Conservation (phyloP, 1,140 invertebrate species). For the Drosophila azteca region DNA sequence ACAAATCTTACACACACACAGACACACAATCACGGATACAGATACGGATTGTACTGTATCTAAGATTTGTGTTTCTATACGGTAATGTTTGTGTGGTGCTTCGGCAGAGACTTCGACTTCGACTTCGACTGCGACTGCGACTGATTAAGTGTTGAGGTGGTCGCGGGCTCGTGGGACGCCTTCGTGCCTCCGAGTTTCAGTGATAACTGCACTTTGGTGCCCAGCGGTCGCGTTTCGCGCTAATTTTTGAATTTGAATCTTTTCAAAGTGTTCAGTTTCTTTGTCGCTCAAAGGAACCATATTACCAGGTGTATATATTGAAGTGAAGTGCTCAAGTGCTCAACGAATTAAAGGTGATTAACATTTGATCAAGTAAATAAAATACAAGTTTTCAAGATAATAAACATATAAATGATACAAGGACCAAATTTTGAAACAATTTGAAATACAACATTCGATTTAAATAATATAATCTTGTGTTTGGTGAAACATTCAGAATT, state of each 20-base stretch:
- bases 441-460: too few relatives aligned
- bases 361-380: not conserved
- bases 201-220: slow-evolving; percentile 66
- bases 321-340: not conserved
- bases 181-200: slow-evolving; percentile 46
- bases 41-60: not conserved
- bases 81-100: slow-evolving; percentile 19
- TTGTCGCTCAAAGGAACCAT: not conserved
- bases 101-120: slow-evolving; percentile 11
- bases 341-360: slow-evolving; percentile 6
- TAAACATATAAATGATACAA: not conserved
- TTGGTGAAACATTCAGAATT: too few relatives aligned
- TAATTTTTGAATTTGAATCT: slow-evolving; percentile 11
- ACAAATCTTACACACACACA: slow-evolving; percentile 25
- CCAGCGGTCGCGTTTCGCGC: slow-evolving; percentile 40
- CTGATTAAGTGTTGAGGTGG: slow-evolving; percentile 62
- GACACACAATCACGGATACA: too few relatives aligned
- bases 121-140: slow-evolving; percentile 14
- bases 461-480: too few relatives aligned
- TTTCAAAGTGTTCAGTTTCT: slow-evolving; percentile 13
- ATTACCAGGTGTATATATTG: not conserved
- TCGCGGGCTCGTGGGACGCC: slow-evolving; percentile 5
- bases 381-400: not conserved
- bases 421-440: too few relatives aligned
- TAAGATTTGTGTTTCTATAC: slow-evolving; percentile 17